Evolutionary conservation across 2,888 invertebrate species (phyloP).

Genomic region (Iphiclides podalirius): DNA sequence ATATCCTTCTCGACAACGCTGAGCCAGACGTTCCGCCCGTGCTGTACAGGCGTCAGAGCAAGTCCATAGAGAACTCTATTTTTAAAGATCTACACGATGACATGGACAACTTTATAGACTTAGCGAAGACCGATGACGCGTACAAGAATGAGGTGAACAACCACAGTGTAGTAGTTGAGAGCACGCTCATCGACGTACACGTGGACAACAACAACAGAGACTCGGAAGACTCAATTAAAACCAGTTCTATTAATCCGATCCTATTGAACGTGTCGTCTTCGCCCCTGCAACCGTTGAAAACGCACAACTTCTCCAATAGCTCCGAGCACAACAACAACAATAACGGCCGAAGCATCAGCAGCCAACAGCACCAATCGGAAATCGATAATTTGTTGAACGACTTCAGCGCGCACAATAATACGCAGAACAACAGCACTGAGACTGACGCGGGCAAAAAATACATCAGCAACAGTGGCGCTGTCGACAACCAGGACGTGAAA

Average conservation of each 20-base stretch:
- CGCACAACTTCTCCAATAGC: constrained; percentile 65
- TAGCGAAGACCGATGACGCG: constrained; percentile 52
- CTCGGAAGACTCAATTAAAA: constrained; percentile 45
- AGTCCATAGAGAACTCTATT: constrained; percentile 67
- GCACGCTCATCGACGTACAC: constrained; percentile 70
- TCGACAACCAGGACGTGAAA: constrained; percentile 64
- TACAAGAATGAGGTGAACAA: constrained; percentile 48
- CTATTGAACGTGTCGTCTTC: constrained; percentile 70
- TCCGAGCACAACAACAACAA: constrained; percentile 70
- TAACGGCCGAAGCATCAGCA: constrained; percentile 58
- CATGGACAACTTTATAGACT: constrained; percentile 59
- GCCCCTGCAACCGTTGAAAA: constrained; percentile 70
- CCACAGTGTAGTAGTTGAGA: constrained; percentile 64
- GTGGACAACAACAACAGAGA: constrained; percentile 68
- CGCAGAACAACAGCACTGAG: constrained; percentile 48
- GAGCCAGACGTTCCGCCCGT: constrained; percentile 86
- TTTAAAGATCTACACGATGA: constrained; percentile 69
- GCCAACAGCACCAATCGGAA: constrained; percentile 58
- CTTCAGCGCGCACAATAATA: constrained; percentile 50
- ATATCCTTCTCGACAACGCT: constrained; percentile 88
- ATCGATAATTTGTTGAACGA: constrained; percentile 64
- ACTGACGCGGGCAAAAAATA: constrained; percentile 39
- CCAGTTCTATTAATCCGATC: constrained; percentile 61
- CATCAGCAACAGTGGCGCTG: constrained; percentile 43
- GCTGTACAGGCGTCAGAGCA: constrained; percentile 83